Conservation (phyloP, 1,140 invertebrate genomes). For the Bradysia coprophila region DNA sequence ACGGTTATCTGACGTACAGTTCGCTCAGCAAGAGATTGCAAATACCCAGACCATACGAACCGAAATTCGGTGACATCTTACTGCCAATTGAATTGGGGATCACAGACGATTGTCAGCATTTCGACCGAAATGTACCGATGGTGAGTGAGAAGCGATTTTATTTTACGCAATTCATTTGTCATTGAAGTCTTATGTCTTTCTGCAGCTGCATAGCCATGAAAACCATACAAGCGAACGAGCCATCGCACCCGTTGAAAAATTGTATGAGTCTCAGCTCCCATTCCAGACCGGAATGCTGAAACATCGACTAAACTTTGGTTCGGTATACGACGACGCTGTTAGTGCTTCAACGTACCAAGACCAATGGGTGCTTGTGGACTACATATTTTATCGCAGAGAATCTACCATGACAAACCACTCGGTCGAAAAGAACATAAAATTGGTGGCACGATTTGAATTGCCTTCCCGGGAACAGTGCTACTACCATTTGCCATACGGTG, state of each 20-base stretch:
- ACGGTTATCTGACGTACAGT: too few species aligned
- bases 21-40: slow-evolving; percentile 16
- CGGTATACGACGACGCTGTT: slow-evolving; percentile 29
- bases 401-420: slow-evolving; percentile 2
- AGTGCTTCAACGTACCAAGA: slow-evolving; percentile 56
- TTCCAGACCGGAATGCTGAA: slow-evolving; percentile 28
- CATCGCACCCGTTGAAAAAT: not conserved
- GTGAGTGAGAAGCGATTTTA: slow-evolving; percentile 9
- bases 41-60: slow-evolving; percentile 8
- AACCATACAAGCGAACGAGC: not conserved
- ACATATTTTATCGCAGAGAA: slow-evolving; percentile 46
- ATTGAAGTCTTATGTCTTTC: slow-evolving; percentile 4
- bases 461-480: slow-evolving; percentile 37
- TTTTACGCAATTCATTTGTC: slow-evolving; percentile 5
- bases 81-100: slow-evolving; percentile 23
- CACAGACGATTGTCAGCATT: slow-evolving; percentile 46
- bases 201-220: slow-evolving; percentile 5
- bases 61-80: slow-evolving; percentile 8
- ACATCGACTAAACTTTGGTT: slow-evolving; percentile 33
- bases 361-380: slow-evolving; percentile 63
- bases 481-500: slow-evolving; percentile 34
- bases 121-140: slow-evolving; percentile 14
- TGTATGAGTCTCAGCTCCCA: slow-evolving; percentile 1
- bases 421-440: slow-evolving; percentile 22
- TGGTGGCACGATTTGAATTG: slow-evolving; percentile 39